phyloP scores from a whole-genome alignment of 2,888 invertebrate species.

The Drosophila mayaguana region DNA sequence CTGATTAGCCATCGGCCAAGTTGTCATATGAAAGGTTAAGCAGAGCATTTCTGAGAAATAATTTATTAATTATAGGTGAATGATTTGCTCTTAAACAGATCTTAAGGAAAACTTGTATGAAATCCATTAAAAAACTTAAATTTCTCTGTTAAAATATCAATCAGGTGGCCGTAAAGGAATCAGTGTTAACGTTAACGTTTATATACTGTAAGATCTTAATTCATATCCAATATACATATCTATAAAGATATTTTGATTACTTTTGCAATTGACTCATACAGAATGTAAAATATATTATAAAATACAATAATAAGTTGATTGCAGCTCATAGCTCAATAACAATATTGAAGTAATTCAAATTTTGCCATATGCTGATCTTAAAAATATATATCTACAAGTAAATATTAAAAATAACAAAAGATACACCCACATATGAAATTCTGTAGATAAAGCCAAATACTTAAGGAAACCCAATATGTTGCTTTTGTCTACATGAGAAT shows the following conservation, averaged over 20 bases:
- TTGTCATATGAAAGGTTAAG: slow-evolving; percentile 25
- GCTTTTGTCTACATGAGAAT: not conserved
- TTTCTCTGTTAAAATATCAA: no score
- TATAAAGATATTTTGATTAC: not conserved
- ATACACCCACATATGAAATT: not conserved
- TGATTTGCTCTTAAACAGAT: not conserved
- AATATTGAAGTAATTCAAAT: no score
- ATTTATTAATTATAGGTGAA: not conserved
- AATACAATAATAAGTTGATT: no score
- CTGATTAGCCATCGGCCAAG: slow-evolving; percentile 22
- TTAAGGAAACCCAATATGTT: not conserved
- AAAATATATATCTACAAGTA: not conserved
- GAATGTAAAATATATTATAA: no score
- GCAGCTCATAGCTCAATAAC: not conserved
- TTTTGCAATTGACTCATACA: not conserved
- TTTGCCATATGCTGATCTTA: not conserved
- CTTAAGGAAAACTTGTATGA: not conserved
- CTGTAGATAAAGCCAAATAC: not conserved
- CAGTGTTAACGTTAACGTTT: no score
- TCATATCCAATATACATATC: not conserved
- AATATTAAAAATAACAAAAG: not conserved
- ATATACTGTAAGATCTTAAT: not conserved
- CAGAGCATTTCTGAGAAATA: not conserved
- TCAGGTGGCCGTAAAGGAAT: no score
- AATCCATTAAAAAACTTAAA: no score